Conservation (phyloP, 2,797 vertebrate genomes). For the Melopsittacus undulatus region DNA sequence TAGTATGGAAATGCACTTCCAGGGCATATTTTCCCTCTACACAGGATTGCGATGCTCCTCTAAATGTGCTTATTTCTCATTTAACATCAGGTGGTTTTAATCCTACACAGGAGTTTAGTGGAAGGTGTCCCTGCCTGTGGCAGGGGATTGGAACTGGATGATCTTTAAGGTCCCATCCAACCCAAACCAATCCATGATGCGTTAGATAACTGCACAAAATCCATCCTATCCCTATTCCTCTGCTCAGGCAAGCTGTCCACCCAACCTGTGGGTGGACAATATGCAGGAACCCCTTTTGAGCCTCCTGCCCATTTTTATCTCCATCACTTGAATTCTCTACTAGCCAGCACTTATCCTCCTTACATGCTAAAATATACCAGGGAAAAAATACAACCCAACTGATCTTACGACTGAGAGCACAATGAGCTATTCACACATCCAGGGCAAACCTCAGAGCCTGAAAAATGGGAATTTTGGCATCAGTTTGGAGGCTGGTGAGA, state of each 20-base stretch:
- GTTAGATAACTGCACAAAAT: background rate
- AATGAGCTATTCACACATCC: background rate
- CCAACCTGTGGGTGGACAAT: accelerated
- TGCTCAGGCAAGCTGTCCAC: accelerated
- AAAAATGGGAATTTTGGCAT: background rate
- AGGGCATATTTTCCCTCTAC: background rate
- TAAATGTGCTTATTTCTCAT: background rate
- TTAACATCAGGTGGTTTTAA: background rate
- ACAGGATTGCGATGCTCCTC: background rate
- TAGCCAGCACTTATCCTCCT: background rate
- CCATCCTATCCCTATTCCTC: background rate
- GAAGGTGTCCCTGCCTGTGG: background rate
- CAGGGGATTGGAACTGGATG: background rate
- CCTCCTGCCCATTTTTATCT: background rate
- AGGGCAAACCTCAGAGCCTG: background rate
- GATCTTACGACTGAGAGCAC: background rate
- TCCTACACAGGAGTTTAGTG: background rate
- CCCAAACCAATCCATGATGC: background rate
- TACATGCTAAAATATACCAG: background rate
- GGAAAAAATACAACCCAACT: background rate
- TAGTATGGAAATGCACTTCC: background rate
- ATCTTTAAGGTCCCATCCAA: background rate
- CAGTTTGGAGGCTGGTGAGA: background rate
- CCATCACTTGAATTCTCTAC: background rate
- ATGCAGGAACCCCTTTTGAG: background rate